Percentiles rank a stretch among this genome's conserved stretches.
phyloP scores from a whole-genome alignment of 2,888 invertebrate species.

The Augiades crinisus region DNA sequence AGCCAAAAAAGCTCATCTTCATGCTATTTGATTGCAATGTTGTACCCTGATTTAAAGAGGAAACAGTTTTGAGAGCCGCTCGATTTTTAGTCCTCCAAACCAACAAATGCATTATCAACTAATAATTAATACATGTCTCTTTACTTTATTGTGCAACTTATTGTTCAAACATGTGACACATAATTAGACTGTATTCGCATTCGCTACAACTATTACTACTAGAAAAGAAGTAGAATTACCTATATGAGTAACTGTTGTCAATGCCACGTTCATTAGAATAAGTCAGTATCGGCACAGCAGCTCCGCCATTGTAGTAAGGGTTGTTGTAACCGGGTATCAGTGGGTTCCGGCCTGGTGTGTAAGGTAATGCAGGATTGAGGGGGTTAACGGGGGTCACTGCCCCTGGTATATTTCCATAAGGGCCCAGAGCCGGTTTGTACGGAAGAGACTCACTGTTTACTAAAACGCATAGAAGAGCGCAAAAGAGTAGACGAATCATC shows the following conservation, averaged over 20 bases:
- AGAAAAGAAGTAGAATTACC: too few relatives aligned
- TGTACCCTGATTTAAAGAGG: too few relatives aligned
- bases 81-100: too few relatives aligned
- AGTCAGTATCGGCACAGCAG: conserved; percentile 74
- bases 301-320: conserved; percentile 52
- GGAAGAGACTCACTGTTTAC: conserved; percentile 19
- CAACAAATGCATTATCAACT: too few relatives aligned
- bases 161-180: too few relatives aligned
- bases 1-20: too few relatives aligned
- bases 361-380: conserved; percentile 23
- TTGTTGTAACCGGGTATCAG: conserved; percentile 43
- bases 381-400: conserved; percentile 10
- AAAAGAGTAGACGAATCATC: conserved; percentile 37
- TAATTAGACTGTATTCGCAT: too few relatives aligned
- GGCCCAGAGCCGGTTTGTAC: not conserved
- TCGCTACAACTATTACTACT: too few relatives aligned
- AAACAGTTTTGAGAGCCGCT: too few relatives aligned
- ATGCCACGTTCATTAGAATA: conserved; percentile 78
- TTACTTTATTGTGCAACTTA: too few relatives aligned
- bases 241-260: conserved; percentile 83
- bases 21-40: too few relatives aligned
- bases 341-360: conserved; percentile 37
- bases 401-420: not conserved
- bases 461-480: conserved; percentile 30
- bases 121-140: too few relatives aligned